Conservation (phyloP, 2,113 vertebrate genomes). For the Burhinus oedicnemus region DNA sequence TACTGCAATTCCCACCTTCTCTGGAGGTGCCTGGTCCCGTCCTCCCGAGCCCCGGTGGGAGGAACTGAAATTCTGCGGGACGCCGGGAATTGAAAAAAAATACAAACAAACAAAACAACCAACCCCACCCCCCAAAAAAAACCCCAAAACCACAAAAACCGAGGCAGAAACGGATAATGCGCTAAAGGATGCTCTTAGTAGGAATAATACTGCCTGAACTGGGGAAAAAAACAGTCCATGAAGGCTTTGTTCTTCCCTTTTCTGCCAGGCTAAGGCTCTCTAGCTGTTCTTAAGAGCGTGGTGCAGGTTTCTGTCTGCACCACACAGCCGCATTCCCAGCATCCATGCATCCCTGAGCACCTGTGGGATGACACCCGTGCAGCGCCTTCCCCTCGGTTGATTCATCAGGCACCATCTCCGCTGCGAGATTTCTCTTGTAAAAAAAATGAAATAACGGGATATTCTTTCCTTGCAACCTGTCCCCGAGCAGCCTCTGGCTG, state of each 20-base stretch:
- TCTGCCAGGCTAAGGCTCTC: neutral
- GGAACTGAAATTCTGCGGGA: neutral
- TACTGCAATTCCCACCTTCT: neutral
- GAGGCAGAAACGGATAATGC: accelerated
- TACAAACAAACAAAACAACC: too few species aligned
- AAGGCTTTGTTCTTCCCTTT: neutral
- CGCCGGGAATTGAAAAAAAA: neutral
- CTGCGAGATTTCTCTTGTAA: too few species aligned
- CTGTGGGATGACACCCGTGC: neutral
- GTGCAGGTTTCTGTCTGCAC: neutral
- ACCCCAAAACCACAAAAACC: too few species aligned
- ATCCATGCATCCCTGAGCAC: neutral
- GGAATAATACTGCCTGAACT: neutral
- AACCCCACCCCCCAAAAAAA: too few species aligned
- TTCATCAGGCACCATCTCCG: neutral
- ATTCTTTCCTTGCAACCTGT: neutral
- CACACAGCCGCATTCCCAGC: neutral
- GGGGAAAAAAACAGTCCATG: accelerated
- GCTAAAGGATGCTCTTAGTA: neutral
- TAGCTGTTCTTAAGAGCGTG: accelerated
- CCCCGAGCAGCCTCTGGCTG: neutral
- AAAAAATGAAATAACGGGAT: neutral
- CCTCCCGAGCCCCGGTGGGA: neutral
- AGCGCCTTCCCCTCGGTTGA: neutral
- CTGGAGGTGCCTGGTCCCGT: neutral